Evolutionary conservation across 1,140 invertebrate genomes (phyloP).

Genomic region (Radopholus similis): DNA sequence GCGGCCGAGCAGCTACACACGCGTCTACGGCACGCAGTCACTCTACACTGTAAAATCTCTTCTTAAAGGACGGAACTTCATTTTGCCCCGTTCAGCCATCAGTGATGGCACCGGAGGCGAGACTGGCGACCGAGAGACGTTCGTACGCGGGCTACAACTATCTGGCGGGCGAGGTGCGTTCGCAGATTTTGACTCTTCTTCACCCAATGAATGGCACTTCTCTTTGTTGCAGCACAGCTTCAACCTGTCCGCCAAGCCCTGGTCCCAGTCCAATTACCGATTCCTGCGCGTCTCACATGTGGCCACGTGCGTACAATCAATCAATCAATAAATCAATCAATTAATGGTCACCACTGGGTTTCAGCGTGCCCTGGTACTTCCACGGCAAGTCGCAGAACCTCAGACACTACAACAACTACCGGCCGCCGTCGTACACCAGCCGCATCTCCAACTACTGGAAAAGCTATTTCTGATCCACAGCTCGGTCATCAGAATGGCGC

Average conservation of each 20-base stretch:
- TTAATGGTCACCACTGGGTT: constrained; percentile 16
- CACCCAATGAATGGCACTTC: background rate
- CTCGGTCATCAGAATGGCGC: background rate
- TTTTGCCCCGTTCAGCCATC: constrained; percentile 23
- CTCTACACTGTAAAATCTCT: constrained; percentile 27
- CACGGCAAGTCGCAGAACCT: constrained; percentile 26
- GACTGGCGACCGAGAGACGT: constrained; percentile 24
- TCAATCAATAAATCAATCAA: no score
- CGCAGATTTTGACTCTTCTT: background rate
- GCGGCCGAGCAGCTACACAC: constrained; percentile 46
- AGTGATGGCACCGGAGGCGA: constrained; percentile 39
- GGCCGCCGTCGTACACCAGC: constrained; percentile 36
- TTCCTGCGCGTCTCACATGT: constrained; percentile 38
- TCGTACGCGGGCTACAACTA: constrained; percentile 51
- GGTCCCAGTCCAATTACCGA: constrained; percentile 47
- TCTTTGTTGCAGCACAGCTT: constrained; percentile 25
- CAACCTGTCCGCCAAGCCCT: constrained; percentile 44
- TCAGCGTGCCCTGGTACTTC: constrained; percentile 42
- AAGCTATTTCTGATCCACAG: constrained; percentile 21
- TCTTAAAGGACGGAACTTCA: background rate
- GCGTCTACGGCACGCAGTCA: constrained; percentile 40
- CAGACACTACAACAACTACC: constrained; percentile 49
- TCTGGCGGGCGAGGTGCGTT: constrained; percentile 32
- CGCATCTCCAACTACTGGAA: constrained; percentile 43
- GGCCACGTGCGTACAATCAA: no score